These are phyloP conservation scores for Menura novaehollandiae DNA, from an alignment of 2,113 vertebrate genomes.

Conservation along the genomic window DNA sequence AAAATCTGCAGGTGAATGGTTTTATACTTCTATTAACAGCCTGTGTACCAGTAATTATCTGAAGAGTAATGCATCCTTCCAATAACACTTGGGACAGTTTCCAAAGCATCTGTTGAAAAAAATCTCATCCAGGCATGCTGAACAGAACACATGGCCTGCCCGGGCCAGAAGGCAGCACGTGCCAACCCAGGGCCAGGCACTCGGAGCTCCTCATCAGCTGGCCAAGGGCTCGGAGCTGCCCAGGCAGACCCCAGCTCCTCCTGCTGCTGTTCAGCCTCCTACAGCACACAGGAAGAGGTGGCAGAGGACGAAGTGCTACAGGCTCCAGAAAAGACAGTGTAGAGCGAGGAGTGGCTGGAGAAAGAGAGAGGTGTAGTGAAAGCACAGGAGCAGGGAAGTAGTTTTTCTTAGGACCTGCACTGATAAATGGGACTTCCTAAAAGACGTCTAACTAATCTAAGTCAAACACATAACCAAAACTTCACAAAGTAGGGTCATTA, in stretches of 20 bases:
- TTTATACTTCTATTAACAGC: background rate
- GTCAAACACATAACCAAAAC: background rate
- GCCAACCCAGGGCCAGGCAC: background rate
- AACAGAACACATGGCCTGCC: background rate
- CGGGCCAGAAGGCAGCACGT: rapidly evolving
- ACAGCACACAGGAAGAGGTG: rapidly evolving
- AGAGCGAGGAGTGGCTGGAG: background rate
- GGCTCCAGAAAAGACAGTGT: background rate
- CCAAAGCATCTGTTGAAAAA: background rate
- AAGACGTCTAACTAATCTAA: background rate
- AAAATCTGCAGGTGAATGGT: background rate
- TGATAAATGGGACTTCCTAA: background rate
- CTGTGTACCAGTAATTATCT: background rate
- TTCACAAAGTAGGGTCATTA: background rate
- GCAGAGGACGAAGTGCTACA: background rate
- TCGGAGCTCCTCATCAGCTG: background rate
- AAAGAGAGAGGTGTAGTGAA: background rate
- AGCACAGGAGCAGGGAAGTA: background rate
- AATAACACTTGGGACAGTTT: background rate
- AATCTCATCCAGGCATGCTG: background rate
- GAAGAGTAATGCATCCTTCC: background rate
- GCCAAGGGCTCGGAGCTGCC: background rate
- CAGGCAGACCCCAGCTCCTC: background rate
- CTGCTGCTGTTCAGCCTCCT: background rate
- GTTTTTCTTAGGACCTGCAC: background rate